Percentiles rank a stretch among this genome's conserved stretches.
Evolutionary conservation across 2,797 vertebrate species (phyloP).

Genomic region (Antennarius maculatus): DNA sequence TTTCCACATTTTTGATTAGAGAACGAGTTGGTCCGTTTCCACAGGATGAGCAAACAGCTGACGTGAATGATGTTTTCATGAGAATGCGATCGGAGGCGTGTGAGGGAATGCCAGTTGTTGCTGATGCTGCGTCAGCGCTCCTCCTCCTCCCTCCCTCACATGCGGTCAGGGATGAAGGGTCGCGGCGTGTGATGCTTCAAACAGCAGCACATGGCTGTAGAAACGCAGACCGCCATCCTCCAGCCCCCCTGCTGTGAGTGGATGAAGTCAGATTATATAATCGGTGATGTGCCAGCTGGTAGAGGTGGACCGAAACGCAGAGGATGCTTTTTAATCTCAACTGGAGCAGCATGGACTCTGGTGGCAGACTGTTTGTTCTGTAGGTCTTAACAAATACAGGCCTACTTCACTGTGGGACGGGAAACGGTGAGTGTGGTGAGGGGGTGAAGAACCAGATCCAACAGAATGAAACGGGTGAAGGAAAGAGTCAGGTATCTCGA

Average conservation of each 20-base stretch:
- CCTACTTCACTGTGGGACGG: too few relatives aligned
- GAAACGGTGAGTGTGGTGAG: too few relatives aligned
- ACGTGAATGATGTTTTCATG: not conserved
- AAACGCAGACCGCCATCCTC: constrained; percentile 33
- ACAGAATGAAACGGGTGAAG: too few relatives aligned
- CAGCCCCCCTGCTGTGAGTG: constrained; percentile 24
- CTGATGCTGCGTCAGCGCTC: constrained; percentile 11
- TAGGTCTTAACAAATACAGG: not conserved
- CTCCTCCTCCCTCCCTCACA: not conserved
- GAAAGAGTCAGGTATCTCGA: too few relatives aligned
- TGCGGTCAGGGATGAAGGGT: constrained; percentile 16
- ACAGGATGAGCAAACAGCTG: not conserved
- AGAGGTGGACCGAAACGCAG: constrained; percentile 54
- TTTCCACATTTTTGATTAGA: not conserved
- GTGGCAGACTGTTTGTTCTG: not conserved
- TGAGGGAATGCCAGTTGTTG: not conserved
- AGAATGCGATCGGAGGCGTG: not conserved
- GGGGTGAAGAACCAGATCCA: too few relatives aligned
- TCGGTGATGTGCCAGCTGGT: constrained; percentile 71
- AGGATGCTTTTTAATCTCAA: constrained; percentile 66
- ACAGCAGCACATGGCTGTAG: constrained; percentile 36
- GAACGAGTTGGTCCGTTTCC: not conserved
- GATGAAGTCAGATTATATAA: constrained; percentile 63
- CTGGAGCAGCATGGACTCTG: constrained; percentile 16
- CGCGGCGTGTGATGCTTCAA: constrained; percentile 18